Evolutionary conservation across 2,888 invertebrate species (phyloP), one percentile per base, ranked within the genome.

Genomic region (Folsomia candida): DNA sequence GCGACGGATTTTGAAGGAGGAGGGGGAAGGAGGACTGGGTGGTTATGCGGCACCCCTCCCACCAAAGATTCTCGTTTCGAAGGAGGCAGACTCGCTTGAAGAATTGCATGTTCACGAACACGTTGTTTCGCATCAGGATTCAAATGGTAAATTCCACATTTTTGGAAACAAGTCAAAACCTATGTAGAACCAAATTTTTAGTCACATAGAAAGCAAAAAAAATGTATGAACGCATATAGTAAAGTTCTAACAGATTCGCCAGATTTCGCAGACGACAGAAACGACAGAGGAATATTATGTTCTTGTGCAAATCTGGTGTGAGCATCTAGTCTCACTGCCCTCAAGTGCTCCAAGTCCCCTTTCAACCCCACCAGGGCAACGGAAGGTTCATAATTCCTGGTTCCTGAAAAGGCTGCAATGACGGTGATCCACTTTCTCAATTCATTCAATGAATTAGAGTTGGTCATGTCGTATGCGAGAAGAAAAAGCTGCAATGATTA

Each of bases 251-350:
- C 79, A 2, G 77, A 77, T 69, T 79, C 79, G n/a, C 77, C 79
- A 9, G 79, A 79, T 68, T 79, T 79, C 22, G 79, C 79, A 4
- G 79, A 79, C 9, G 76, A 74, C n/a, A 79, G 51, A 54, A 77
- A 79, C 0, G 79, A 77, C 24, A 79, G 29, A 18, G 72, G 74
- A 63, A 79, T 76, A 57, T 76, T 74, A 57, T 72, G 75, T 63
- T 79, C 79, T 67, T 79, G 79, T n/a, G 76, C 76, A 58, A 79
- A 79, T n/a, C 75, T 66, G 2, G 77, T 77, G 61, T 79, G 79
- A 47, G 66, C 73, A 59, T 79, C 79, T 24, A 79, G 67, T 11
- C 77, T 65, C 4, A 79, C 75, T 1, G 77, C 63, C 59, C 77
- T 64, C 37, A 78, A 70, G 37, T 79, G 79, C 27, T 79, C 79